phyloP scores from a whole-genome alignment of 1,140 invertebrate genomes.

The Branchinecta lynchi region DNA sequence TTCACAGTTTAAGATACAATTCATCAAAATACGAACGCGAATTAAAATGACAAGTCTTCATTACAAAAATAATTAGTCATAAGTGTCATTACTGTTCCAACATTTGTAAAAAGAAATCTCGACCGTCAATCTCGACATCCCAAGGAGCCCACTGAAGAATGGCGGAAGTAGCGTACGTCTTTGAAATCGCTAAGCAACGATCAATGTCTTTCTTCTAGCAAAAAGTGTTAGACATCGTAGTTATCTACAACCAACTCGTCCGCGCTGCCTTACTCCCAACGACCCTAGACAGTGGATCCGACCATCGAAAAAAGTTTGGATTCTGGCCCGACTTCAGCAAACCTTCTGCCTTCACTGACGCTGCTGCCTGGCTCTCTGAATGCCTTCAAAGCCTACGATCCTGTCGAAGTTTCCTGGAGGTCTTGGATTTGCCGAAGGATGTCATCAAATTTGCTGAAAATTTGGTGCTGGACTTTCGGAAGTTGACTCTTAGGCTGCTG shows the following conservation, averaged over 20 bases:
- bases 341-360: not conserved
- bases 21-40: no score
- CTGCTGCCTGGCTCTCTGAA: not conserved
- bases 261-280: conserved; percentile 46
- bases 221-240: conserved; percentile 48
- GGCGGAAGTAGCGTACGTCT: no score
- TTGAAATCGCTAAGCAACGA: no score
- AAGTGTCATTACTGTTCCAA: no score
- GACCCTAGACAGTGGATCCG: conserved; percentile 34
- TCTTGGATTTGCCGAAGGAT: conserved; percentile 4
- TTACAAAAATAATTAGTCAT: no score
- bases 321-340: conserved; percentile 25
- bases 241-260: conserved; percentile 46
- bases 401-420: not conserved
- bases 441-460: not conserved
- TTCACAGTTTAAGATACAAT: no score
- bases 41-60: no score
- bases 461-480: not conserved
- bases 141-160: no score
- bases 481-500: not conserved
- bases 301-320: conserved; percentile 29
- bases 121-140: no score
- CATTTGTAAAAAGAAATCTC: no score
- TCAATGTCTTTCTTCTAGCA: conserved; percentile 28
- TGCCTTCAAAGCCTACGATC: not conserved